Evolutionary conservation across 2,113 vertebrate genomes (phyloP).

Genomic region (Tricholaema leucomelas): DNA sequence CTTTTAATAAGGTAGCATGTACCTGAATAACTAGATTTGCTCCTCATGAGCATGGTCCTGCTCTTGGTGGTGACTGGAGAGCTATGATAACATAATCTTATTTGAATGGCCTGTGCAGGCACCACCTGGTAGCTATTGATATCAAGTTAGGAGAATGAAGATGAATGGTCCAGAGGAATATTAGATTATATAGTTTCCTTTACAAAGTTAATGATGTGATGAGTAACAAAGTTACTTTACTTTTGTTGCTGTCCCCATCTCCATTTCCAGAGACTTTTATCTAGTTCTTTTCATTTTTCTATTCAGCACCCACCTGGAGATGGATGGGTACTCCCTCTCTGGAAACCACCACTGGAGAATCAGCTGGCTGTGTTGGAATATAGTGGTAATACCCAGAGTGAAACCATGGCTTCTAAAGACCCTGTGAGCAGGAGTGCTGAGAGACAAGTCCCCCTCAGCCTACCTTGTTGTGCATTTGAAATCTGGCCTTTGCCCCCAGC

Average conservation of each 20-base stretch:
- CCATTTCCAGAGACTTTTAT: slow-evolving; percentile 47
- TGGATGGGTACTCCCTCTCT: background rate
- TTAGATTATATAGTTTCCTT: slow-evolving; percentile 62
- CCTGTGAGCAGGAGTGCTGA: background rate
- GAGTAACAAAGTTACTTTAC: slow-evolving; percentile 50
- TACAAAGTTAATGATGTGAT: slow-evolving; percentile 54
- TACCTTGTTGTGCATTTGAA: background rate
- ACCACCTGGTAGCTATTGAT: slow-evolving; percentile 62
- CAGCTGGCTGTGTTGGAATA: background rate
- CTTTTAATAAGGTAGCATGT: slow-evolving; percentile 70
- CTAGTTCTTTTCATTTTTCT: slow-evolving; percentile 54
- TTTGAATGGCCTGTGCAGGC: slow-evolving; percentile 50
- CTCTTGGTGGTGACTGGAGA: slow-evolving; percentile 51
- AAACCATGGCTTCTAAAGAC: background rate
- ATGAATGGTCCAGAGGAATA: slow-evolving; percentile 54
- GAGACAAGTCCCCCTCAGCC: background rate
- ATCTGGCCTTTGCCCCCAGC: background rate
- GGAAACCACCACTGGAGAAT: slow-evolving; percentile 4
- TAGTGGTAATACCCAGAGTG: background rate
- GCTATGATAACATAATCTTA: slow-evolving; percentile 63
- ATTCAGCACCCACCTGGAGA: slow-evolving; percentile 33
- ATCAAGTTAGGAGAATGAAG: slow-evolving; percentile 64
- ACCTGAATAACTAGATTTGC: slow-evolving; percentile 70
- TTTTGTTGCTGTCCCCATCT: slow-evolving; percentile 42
- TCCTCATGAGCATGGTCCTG: slow-evolving; percentile 36